These are phyloP conservation scores for Chelon labrosus DNA, from an alignment of 2,797 vertebrate species.

Conservation along the genomic window DNA sequence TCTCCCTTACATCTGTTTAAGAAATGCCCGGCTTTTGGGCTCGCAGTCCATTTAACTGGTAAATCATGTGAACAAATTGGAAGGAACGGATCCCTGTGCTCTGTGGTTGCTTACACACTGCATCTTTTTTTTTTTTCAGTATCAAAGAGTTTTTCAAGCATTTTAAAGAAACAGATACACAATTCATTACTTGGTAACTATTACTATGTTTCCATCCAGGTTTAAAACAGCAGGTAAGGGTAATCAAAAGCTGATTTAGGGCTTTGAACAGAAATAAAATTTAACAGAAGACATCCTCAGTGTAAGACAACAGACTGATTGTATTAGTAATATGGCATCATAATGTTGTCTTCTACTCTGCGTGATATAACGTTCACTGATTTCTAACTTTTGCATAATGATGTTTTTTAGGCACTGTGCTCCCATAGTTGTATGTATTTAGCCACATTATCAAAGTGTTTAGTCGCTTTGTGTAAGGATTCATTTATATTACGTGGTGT, in stretches of 20 bases:
- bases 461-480: neutral
- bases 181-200: neutral
- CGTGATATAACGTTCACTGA: neutral
- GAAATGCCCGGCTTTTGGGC: conserved; percentile 21
- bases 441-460: neutral
- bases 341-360: neutral
- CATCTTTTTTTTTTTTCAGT: neutral
- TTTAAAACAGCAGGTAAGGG: neutral
- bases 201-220: neutral
- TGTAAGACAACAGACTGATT: neutral
- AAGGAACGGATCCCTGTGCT: conserved; percentile 1
- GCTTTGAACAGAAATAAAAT: neutral
- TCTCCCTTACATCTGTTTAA: conserved; percentile 48
- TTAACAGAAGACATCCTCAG: neutral
- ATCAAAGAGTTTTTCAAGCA: neutral
- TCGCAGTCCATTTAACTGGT: conserved; percentile 30
- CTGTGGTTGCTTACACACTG: neutral
- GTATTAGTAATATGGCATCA: neutral
- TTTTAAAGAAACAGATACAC: neutral
- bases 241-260: neutral
- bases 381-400: neutral
- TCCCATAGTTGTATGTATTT: too few species aligned
- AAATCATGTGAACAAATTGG: conserved; percentile 38
- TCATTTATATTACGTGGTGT: neutral
- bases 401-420: neutral